Evolutionary conservation across 1,140 invertebrate species (phyloP), one percentile per base, ranked within the genome.

Genomic region (Orchesella cincta): DNA sequence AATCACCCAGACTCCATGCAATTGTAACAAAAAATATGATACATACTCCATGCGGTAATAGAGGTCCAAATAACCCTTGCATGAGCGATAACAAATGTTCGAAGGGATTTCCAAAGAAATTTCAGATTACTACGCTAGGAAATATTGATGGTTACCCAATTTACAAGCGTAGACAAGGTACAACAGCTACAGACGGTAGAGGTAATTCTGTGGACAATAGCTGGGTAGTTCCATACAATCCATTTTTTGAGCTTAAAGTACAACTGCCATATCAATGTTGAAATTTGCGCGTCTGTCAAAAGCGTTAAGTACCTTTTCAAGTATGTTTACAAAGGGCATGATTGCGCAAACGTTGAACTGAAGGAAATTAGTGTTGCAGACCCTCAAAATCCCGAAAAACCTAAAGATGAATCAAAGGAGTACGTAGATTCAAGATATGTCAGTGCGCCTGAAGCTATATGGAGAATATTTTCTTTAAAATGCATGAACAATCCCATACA

Each of bases 111-210:
- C 86, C 85, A 0, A 83, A 82, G 80, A 67, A 36, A 20, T 83
- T 85, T 62, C 1, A 62, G 14, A 52, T 79, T 26, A 64, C 84
- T 75, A 84, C 86, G 23, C 67, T 81, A 57, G 81, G 83, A 57
- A 84, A 81, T n/a, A 80, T 81, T 54, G 83, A 85, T 79, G 85
- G 85, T 62, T 88, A 86, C 83, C 84, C 87, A n/a, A 46, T 73
- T n/a, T 87, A 88, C 77, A 39, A 83, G 2, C 51, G 85, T 75
- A 75, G 84, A 76, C 16, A 79, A 1, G 70, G 31, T 0, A 16
- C 39, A 29, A 18, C 8, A 8, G 31, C 3, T 39, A 23, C 20
- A 14, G 23, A 20, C 20, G 36, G 36, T 73, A 8, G 36, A 5
- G 16, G 46, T n/a, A 39, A 36, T 23, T 51, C 72, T 67, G 72